Conservation (phyloP, 2,888 invertebrate species). For the Nebria brevicollis region DNA sequence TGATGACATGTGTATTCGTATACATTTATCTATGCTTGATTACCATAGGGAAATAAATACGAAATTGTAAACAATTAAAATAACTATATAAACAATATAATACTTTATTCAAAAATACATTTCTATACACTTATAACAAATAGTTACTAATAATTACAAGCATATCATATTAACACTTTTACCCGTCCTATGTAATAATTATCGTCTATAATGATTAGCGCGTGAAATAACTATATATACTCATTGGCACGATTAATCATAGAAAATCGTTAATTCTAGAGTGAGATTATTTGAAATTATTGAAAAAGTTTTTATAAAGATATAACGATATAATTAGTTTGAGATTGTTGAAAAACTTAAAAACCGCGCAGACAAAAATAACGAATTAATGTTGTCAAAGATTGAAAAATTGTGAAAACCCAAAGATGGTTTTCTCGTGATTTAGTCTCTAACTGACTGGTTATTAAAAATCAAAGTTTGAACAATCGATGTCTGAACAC, state of each 20-base stretch:
- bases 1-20: not conserved
- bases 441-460: not conserved
- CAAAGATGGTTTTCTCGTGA: not conserved
- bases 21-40: not conserved
- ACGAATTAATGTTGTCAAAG: not conserved
- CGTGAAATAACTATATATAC: no score
- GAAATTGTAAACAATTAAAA: not conserved
- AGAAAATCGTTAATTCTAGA: no score
- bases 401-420: not conserved
- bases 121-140: not conserved
- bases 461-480: not conserved
- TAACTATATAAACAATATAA: not conserved
- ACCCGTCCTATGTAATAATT: no score
- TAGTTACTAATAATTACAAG: no score
- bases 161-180: no score
- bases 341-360: not conserved
- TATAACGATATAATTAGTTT: not conserved
- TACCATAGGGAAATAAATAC: not conserved
- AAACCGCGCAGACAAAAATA: not conserved
- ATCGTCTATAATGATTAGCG: no score
- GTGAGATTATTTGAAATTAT: no score
- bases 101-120: not conserved
- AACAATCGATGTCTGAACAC: not conserved
- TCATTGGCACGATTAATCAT: no score
- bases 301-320: not conserved